Evolutionary conservation across 2,888 invertebrate species (phyloP), one percentile per base, ranked within the genome.

Genomic region (Polyploca ridens): DNA sequence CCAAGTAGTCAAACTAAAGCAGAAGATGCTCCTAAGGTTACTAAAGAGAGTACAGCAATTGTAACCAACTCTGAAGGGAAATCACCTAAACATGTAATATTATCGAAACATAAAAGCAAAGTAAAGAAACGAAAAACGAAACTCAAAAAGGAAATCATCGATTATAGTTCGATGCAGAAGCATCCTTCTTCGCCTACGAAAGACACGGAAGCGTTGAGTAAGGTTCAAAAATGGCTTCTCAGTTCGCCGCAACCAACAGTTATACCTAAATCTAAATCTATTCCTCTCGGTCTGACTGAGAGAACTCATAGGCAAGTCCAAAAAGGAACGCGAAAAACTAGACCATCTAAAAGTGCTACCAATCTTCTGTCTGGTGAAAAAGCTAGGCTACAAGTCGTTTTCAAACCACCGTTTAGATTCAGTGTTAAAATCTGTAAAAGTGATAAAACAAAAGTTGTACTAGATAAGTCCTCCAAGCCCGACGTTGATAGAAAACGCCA

Each of bases 341-440:
- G 95, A 79, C 94, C 94, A 71, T 96, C 96, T 73, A 96, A 96
- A 79, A 97, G 97, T 78, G 95, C 96, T 68, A 96, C 96, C 19
- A 96, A 96, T 79, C 93, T 97, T 54, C 88, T 95, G n/a, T 91
- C 94, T 58, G 94, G 94, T 64, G 95, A 95, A 76, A 97, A 97
- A 84, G 96, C 97, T 13, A 95, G 97, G 72, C 90, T 98, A 33
- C 98, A 98, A 88, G 97, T 98, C 46, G 97, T 98, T 35, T 98
- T 97, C 86, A 97, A 97, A 84, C 97, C 98, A 63, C 98, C 98
- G 13, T 98, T 98, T 89, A 97, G 97, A 81, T 97, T 98, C 88
- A 97, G 97, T 85, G 95, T 98, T 64, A 97, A 97, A 83, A 95
- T 98, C 70, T 95, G 96, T 67, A 96, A 96, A 81, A 96, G 96